Conservation (phyloP, 2,113 vertebrate species). For the Procavia capensis region DNA sequence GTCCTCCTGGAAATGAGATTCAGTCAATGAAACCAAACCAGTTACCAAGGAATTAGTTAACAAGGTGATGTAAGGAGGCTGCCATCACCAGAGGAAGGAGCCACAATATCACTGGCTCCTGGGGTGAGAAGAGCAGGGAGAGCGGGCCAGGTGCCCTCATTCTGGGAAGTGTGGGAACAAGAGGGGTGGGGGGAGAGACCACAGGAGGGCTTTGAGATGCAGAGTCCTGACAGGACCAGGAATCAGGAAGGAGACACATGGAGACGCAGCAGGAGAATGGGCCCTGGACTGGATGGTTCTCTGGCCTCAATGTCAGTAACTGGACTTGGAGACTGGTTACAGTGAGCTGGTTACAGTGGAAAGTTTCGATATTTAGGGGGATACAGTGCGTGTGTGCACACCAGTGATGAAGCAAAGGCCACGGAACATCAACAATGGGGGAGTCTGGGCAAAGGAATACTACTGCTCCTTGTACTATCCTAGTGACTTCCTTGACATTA, state of each 20-base stretch:
- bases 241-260: background rate
- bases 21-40: no score
- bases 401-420: background rate
- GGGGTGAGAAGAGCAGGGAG: background rate
- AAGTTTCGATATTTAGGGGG: accelerated
- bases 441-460: background rate
- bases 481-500: background rate
- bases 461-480: background rate
- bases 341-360: accelerated
- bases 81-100: background rate
- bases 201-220: no score
- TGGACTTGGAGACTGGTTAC: accelerated
- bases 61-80: background rate
- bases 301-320: accelerated
- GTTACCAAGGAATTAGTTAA: background rate
- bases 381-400: background rate
- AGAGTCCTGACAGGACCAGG: accelerated
- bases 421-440: accelerated
- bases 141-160: background rate
- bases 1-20: background rate
- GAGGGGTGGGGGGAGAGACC: background rate
- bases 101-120: background rate
- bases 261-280: no score
- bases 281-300: accelerated
- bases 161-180: background rate